A percentile compares a stretch with the other conserved stretches of the same genome.
phyloP scores from a whole-genome alignment of 2,888 invertebrate genomes.

The Sturmia bella region DNA sequence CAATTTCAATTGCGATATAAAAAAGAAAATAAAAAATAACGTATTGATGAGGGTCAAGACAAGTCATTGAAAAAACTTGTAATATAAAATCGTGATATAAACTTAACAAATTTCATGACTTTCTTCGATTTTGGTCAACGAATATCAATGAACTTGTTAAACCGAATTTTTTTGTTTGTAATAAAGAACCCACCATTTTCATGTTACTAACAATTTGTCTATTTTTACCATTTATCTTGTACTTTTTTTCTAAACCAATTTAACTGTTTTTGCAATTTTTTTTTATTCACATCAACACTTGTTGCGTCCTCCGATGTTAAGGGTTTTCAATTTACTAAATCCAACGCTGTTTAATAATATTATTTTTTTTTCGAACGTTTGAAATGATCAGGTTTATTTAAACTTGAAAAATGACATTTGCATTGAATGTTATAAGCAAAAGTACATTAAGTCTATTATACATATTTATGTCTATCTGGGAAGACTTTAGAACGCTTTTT shows the following conservation, averaged over 20 bases:
- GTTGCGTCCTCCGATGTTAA: conserved; percentile 44
- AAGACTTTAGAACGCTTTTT: background rate
- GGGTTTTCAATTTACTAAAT: conserved; percentile 45
- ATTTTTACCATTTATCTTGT: conserved; percentile 3
- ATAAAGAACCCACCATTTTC: conserved; percentile 46
- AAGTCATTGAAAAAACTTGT: conserved; percentile 67
- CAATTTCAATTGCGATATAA: conserved; percentile 13
- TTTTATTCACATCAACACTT: background rate
- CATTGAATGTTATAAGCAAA: background rate
- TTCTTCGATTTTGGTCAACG: conserved; percentile 27
- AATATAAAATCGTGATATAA: conserved; percentile 43
- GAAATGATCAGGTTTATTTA: conserved; percentile 33
- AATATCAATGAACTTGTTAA: conserved; percentile 45
- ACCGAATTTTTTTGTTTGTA: background rate
- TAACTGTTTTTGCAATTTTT: conserved; percentile 1
- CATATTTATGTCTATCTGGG: background rate
- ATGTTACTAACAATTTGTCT: background rate
- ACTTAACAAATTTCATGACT: conserved; percentile 30
- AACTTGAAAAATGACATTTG: conserved; percentile 38
- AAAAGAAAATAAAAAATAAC: conserved; percentile 1
- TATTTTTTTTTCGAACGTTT: background rate
- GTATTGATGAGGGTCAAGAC: conserved; percentile 67
- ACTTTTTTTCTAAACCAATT: background rate
- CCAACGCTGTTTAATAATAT: conserved; percentile 3
- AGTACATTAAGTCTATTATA: conserved; percentile 13